These are phyloP conservation scores for Nylanderia fulva DNA, from an alignment of 1,140 invertebrate genomes.

Conservation along the genomic window DNA sequence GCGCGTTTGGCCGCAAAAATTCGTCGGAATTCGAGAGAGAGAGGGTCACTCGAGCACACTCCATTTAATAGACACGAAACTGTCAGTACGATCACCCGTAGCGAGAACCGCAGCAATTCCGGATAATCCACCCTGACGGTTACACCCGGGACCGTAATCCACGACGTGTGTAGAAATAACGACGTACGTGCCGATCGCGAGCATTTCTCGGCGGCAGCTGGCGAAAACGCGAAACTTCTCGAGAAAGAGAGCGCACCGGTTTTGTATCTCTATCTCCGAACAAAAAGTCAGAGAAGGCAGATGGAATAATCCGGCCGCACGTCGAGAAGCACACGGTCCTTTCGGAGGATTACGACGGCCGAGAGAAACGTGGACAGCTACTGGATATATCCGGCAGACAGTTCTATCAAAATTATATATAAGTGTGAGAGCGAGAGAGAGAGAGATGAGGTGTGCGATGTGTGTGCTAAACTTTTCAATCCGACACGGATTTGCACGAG, in stretches of 20 bases:
- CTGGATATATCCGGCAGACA: conserved; percentile 21
- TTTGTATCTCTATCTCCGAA: conserved; percentile 39
- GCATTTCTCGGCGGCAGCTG: conserved; percentile 39
- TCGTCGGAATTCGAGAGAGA: not conserved
- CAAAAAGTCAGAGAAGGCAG: conserved; percentile 54
- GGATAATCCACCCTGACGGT: conserved; percentile 41
- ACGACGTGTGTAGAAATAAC: conserved; percentile 50
- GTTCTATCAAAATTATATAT: conserved; percentile 49
- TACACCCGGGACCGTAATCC: conserved; percentile 36
- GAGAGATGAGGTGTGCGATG: not conserved
- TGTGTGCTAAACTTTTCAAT: not conserved
- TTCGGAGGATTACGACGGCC: conserved; percentile 49
- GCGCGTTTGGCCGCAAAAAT: not conserved
- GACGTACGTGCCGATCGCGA: conserved; percentile 50
- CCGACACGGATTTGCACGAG: not conserved
- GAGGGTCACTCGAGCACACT: not conserved
- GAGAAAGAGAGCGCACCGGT: conserved; percentile 6
- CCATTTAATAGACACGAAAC: conserved; percentile 51
- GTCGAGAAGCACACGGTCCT: conserved; percentile 38
- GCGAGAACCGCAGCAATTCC: conserved; percentile 32
- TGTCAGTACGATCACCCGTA: conserved; percentile 38
- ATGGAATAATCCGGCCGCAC: conserved; percentile 50
- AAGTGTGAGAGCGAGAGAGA: too few relatives aligned
- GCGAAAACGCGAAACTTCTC: not conserved
- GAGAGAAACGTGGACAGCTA: not conserved